Percentiles rank a stretch among this genome's conserved stretches.
These are phyloP conservation scores for Danio tinwini DNA, from an alignment of 2,797 vertebrate genomes.

Conservation along the genomic window DNA sequence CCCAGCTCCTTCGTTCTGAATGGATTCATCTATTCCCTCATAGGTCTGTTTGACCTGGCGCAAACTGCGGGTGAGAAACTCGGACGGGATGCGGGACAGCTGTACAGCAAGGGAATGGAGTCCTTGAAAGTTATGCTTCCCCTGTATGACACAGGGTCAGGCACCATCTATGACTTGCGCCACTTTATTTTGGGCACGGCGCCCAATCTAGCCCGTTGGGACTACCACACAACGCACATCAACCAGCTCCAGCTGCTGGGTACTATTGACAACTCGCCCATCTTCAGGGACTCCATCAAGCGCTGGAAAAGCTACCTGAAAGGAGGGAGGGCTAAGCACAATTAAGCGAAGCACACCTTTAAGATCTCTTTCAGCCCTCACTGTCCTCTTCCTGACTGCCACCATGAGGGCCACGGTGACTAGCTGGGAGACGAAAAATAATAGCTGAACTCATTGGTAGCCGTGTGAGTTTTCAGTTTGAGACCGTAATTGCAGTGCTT, in stretches of 20 bases:
- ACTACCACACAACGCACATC: slow-evolving; percentile 99
- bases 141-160: slow-evolving; percentile 94
- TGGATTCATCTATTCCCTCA: slow-evolving; percentile 96
- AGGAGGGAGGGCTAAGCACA: slow-evolving; percentile 96
- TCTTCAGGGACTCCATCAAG: slow-evolving; percentile 92
- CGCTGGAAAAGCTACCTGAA: slow-evolving; percentile 97
- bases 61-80: slow-evolving; percentile 90
- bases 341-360: slow-evolving; percentile 76
- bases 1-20: slow-evolving; percentile 98
- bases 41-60: slow-evolving; percentile 93
- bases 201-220: slow-evolving; percentile 98
- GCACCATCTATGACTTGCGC: slow-evolving; percentile 96
- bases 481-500: slow-evolving; percentile 69
- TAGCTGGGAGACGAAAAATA: slow-evolving; percentile 59
- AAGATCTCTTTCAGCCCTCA: not conserved
- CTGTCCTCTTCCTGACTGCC: slow-evolving; percentile 16
- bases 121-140: slow-evolving; percentile 97
- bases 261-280: slow-evolving; percentile 86
- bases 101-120: slow-evolving; percentile 91
- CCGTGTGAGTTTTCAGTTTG: slow-evolving; percentile 63
- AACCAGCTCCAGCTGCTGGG: slow-evolving; percentile 97
- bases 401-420: slow-evolving; percentile 55
- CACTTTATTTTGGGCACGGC: slow-evolving; percentile 94
- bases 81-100: slow-evolving; percentile 84
- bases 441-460: slow-evolving; percentile 61